Conservation (phyloP, 2,113 vertebrate genomes). For the Leptodactylus fuscus region DNA sequence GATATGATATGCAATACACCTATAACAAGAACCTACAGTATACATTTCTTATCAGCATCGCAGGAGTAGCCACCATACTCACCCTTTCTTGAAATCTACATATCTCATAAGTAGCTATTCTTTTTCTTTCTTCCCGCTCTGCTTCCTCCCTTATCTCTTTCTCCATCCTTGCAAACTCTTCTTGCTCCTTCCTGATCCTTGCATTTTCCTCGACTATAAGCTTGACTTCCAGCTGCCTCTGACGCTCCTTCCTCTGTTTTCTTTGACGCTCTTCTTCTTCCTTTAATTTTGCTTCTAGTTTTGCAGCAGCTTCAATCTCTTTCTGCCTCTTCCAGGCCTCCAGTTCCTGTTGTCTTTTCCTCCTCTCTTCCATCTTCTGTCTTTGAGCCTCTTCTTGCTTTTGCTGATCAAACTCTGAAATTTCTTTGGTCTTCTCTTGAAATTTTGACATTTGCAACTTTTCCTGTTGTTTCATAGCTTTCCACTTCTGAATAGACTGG, state of each 20-base stretch:
- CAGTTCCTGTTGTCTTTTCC: conserved; percentile 67
- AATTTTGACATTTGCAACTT: conserved; percentile 71
- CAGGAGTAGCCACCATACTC: no score
- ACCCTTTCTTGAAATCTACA: conserved; percentile 83
- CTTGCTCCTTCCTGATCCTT: conserved; percentile 77
- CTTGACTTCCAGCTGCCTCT: conserved; percentile 76
- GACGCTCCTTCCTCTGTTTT: conserved; percentile 73
- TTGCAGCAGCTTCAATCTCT: conserved; percentile 71
- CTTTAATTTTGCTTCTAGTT: conserved; percentile 71
- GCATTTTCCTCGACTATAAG: conserved; percentile 74
- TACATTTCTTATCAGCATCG: no score
- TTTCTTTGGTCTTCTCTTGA: conserved; percentile 72
- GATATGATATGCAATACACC: no score
- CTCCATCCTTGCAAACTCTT: conserved; percentile 73
- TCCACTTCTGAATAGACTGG: conserved; percentile 89
- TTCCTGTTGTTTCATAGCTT: conserved; percentile 75
- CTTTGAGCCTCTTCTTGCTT: conserved; percentile 68
- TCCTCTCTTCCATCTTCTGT: conserved; percentile 75
- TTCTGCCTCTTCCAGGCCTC: conserved; percentile 82
- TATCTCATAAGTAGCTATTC: conserved; percentile 72
- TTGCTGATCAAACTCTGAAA: conserved; percentile 60
- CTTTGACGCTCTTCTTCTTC: conserved; percentile 75
- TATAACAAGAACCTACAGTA: no score
- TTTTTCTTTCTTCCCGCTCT: conserved; percentile 78
- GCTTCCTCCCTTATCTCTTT: conserved; percentile 69